phyloP scores from a whole-genome alignment of 2,113 vertebrate genomes.

The Chiloscyllium plagiosum region DNA sequence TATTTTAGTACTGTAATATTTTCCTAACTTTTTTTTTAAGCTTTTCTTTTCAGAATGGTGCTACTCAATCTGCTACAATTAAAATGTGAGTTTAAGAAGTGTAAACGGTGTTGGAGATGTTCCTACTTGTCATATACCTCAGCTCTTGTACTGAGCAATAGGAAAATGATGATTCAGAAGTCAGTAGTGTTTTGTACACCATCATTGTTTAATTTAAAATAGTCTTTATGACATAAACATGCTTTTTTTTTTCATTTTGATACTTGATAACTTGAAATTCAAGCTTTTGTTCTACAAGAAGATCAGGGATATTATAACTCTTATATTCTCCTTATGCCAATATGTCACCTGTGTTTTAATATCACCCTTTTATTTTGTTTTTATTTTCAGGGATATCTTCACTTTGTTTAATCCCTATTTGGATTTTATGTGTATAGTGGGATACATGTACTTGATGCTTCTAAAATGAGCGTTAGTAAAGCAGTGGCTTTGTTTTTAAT shows the following conservation, averaged over 20 bases:
- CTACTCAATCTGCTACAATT: constrained; percentile 83
- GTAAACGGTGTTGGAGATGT: constrained; percentile 75
- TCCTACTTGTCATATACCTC: constrained; percentile 96
- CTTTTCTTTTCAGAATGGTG: constrained; percentile 83
- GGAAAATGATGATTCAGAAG: constrained; percentile 64
- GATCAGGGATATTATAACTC: constrained; percentile 94
- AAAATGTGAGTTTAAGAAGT: constrained; percentile 79
- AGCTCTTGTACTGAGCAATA: constrained; percentile 92
- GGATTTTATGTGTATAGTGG: constrained; percentile 58
- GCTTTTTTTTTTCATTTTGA: constrained; percentile 63
- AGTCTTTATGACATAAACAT: constrained; percentile 56
- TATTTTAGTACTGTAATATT: constrained; percentile 89
- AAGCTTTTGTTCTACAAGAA: constrained; percentile 70
- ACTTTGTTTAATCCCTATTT: constrained; percentile 66
- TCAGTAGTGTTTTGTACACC: constrained; percentile 58
- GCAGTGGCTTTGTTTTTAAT: constrained; percentile 27
- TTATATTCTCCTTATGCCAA: constrained; percentile 68
- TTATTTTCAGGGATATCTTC: constrained; percentile 60
- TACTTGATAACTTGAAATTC: constrained; percentile 84
- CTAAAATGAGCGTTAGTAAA: constrained; percentile 32
- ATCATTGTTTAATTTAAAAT: constrained; percentile 57
- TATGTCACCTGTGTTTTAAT: constrained; percentile 64
- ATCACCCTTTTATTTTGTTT: constrained; percentile 53
- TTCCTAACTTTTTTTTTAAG: constrained; percentile 66
- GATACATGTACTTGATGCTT: constrained; percentile 36